Percentiles rank a stretch among this genome's conserved stretches.
phyloP scores from a whole-genome alignment of 2,888 invertebrate species.

The Drosophila phalerata region DNA sequence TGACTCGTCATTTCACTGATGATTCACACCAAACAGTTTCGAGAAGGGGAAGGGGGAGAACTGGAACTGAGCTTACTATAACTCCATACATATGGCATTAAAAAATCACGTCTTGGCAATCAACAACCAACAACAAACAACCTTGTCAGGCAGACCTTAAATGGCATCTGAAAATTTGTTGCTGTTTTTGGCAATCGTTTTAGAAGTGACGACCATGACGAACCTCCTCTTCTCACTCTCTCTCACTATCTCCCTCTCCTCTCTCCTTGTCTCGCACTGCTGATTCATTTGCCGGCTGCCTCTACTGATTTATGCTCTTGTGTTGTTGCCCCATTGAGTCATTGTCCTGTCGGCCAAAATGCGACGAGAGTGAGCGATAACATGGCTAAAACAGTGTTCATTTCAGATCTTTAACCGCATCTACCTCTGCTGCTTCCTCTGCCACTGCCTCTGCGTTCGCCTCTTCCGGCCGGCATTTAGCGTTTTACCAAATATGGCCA shows the following conservation, averaged over 20 bases:
- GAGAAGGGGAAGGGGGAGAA: not conserved
- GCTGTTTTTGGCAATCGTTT: constrained; percentile 72
- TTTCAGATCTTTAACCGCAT: constrained; percentile 21
- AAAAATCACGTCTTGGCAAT: constrained; percentile 76
- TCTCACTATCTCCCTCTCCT: not conserved
- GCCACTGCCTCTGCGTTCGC: not conserved
- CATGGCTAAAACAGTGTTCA: constrained; percentile 14
- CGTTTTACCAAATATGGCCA: constrained; percentile 61
- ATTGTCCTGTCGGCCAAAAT: constrained; percentile 54
- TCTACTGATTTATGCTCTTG: constrained; percentile 39
- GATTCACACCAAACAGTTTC: constrained; percentile 31
- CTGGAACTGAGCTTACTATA: constrained; percentile 6
- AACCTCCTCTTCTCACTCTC: constrained; percentile 1
- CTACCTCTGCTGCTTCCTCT: not conserved
- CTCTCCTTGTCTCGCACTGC: constrained; percentile 2
- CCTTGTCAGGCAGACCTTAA: constrained; percentile 61
- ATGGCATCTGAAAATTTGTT: constrained; percentile 63
- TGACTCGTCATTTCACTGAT: constrained; percentile 19
- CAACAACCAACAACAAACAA: constrained; percentile 37
- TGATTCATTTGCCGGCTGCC: constrained; percentile 40
- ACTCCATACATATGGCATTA: constrained; percentile 39
- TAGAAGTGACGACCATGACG: constrained; percentile 72
- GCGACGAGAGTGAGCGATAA: constrained; percentile 3
- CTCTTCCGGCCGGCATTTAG: constrained; percentile 52
- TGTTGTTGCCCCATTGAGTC: constrained; percentile 51